Evolutionary conservation across 2,797 vertebrate genomes (phyloP), one percentile per base, ranked within the genome.

Genomic region (Acrocephalus scirpaceus): DNA sequence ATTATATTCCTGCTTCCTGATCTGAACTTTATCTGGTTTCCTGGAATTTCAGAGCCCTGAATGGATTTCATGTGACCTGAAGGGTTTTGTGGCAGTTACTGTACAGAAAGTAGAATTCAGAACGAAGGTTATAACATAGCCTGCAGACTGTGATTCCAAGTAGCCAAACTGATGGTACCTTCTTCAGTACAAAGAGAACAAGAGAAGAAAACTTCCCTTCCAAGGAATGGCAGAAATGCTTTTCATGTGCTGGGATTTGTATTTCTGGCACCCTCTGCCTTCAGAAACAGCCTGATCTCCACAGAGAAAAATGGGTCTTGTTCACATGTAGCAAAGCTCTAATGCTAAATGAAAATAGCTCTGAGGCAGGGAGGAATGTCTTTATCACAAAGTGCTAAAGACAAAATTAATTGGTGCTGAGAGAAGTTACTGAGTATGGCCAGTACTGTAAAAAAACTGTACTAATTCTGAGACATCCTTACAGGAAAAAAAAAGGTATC

Each of bases 31-130:
- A 12, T 42, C 42, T 62, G 34, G 3, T 44, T 82, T 50, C 36
- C 42, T 44, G 36, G 32, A 69, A 60, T 19, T 44, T 62, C 36
- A 69, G 71, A 27, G 48, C 30, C 40, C 54, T 61, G 62, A 42
- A 36, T 2, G 7, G 21, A 22, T 74, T 45, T 34, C 0, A 1
- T 54, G 54, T 40, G 62, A 16, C 21, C 54, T 61, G 47, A 11
- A 48, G 40, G 12, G 16, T 67, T 81, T 48, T 34, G 48, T 42
- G 54, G 26, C 30, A 73, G 29, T 13, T 32, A 22, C 51, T 65
- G 32, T 51, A 38, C 23, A 72, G 16, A 17, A 45, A 45, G 29
- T 36, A 15, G 9, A 66, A 61, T 72, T 92, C 32, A 26, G 22
- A 79, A 20, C 16, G 44, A 58, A 61, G 22, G 26, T 61, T 85